These are phyloP conservation scores for Callithrix jacchus DNA, from an alignment of 2,113 vertebrate genomes.

Conservation along the genomic window DNA sequence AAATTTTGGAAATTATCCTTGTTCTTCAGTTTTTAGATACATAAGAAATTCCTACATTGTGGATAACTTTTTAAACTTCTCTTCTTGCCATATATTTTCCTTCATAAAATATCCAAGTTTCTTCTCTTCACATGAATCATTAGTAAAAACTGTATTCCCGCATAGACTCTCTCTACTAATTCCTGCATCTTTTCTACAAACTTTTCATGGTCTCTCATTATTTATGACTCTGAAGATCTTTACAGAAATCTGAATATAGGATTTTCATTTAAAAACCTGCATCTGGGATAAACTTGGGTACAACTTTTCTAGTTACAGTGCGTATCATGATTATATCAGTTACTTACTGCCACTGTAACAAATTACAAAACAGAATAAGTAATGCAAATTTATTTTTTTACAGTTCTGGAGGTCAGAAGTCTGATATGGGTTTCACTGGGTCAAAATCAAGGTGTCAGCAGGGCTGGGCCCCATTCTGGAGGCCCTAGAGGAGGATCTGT, in stretches of 20 bases:
- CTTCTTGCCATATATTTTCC: neutral
- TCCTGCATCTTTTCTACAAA: neutral
- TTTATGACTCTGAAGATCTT: neutral
- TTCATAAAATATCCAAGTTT: constrained; percentile 10
- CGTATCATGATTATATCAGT: neutral
- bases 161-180: neutral
- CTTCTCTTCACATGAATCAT: neutral
- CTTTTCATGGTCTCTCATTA: constrained; percentile 11
- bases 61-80: neutral
- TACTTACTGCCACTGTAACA: constrained; percentile 11
- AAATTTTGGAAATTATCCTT: neutral
- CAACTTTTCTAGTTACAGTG: neutral
- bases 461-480: neutral
- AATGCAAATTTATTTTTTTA: neutral
- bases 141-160: neutral
- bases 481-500: neutral
- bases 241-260: neutral
- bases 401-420: neutral
- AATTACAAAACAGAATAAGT: constrained; percentile 17
- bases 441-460: neutral
- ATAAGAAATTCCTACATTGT: neutral
- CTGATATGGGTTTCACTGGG: neutral
- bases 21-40: neutral
- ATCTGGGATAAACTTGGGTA: neutral
- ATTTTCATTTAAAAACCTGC: constrained; percentile 20